These are phyloP conservation scores for Sorex maritimensis DNA, from an alignment of 2,797 vertebrate species.

Conservation along the genomic window DNA sequence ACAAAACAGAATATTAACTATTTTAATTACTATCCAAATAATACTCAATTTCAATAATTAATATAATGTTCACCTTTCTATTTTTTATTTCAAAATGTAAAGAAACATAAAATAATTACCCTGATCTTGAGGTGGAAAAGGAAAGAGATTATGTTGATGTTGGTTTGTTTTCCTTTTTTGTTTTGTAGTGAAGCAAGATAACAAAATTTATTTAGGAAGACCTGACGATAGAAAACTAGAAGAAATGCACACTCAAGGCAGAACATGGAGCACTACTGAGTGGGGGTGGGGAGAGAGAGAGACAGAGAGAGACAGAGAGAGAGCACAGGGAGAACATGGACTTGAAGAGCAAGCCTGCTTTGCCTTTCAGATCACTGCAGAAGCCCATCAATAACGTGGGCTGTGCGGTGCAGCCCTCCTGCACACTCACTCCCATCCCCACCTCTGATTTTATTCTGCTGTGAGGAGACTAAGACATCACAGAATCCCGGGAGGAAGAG, in stretches of 20 bases:
- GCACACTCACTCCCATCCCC: not conserved
- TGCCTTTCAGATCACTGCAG: not conserved
- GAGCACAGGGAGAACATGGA: too few relatives aligned
- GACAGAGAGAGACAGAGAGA: too few relatives aligned
- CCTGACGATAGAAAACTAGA: too few relatives aligned
- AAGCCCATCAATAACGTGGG: not conserved
- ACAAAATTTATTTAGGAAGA: too few relatives aligned
- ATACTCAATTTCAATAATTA: too few relatives aligned
- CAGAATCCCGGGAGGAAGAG: constrained; percentile 33
- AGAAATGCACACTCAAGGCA: too few relatives aligned
- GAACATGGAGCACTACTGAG: too few relatives aligned
- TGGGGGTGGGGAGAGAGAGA: too few relatives aligned
- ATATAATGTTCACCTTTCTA: not conserved
- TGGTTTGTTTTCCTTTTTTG: too few relatives aligned
- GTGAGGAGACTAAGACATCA: constrained; percentile 72
- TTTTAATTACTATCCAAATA: too few relatives aligned
- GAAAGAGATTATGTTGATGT: constrained; percentile 26
- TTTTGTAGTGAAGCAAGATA: too few relatives aligned
- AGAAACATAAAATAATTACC: not conserved
- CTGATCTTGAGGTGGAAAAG: not conserved
- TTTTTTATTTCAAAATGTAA: constrained; percentile 26
- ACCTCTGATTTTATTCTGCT: constrained; percentile 62
- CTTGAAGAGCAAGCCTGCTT: constrained; percentile 2
- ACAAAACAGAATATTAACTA: not conserved
- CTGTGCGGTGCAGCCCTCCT: too few relatives aligned